A percentile compares a stretch with the other conserved stretches of the same genome.
Conservation (phyloP, 2,888 invertebrate species). For the Phasia obesa region DNA sequence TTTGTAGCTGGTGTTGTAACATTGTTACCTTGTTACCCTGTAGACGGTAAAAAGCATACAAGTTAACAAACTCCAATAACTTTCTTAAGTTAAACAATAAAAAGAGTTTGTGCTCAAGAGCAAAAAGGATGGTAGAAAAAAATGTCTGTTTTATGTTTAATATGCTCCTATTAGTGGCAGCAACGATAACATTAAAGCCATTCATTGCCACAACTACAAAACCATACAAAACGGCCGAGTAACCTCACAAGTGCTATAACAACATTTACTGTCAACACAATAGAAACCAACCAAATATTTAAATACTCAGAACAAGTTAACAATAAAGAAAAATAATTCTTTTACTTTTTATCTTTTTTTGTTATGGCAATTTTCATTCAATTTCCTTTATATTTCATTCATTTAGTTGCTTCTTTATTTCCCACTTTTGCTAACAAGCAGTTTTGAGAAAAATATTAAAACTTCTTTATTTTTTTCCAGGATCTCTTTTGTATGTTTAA, state of each 20-base stretch:
- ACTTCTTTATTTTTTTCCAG: not conserved
- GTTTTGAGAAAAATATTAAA: slow-evolving; percentile 18
- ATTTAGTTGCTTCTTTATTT: not conserved
- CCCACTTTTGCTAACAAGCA: slow-evolving; percentile 7
- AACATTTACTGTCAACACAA: slow-evolving; percentile 56
- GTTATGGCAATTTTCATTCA: slow-evolving; percentile 55
- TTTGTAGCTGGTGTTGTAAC: not conserved
- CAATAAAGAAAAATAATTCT: not conserved
- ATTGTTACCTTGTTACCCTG: not conserved
- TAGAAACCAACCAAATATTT: slow-evolving; percentile 50
- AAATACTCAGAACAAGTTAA: slow-evolving; percentile 33
- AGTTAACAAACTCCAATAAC: slow-evolving; percentile 22
- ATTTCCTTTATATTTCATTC: slow-evolving; percentile 24
- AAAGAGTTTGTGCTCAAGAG: not conserved
- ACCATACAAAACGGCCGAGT: not conserved
- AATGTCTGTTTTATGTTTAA: slow-evolving; percentile 23
- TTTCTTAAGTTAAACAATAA: slow-evolving; percentile 4
- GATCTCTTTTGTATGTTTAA: not conserved
- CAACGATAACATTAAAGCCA: not conserved
- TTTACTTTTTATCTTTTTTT: not conserved
- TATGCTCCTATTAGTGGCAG: not conserved
- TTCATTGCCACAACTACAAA: not conserved
- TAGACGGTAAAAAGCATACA: not conserved
- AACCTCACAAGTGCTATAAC: slow-evolving; percentile 61
- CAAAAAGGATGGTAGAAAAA: not conserved